Evolutionary conservation across 2,797 vertebrate species (phyloP).

Genomic region (Ispidina picta): DNA sequence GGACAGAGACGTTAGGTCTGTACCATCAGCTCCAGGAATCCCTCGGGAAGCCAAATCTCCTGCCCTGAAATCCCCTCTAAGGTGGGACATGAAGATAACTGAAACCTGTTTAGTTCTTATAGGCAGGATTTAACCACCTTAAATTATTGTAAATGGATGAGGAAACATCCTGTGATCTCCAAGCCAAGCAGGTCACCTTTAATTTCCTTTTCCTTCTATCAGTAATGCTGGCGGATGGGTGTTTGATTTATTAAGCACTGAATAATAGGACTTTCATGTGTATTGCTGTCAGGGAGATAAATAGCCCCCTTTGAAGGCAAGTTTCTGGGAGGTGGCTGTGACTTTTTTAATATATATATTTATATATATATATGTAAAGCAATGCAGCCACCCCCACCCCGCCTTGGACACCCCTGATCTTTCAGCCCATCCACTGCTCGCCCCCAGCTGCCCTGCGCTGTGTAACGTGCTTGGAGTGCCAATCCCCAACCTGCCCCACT

Average conservation of each 20-base stretch:
- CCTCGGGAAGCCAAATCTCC: not conserved
- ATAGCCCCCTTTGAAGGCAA: slow-evolving; percentile 21
- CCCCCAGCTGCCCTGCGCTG: not conserved
- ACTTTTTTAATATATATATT: not conserved
- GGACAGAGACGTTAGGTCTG: not conserved
- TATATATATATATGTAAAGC: not conserved
- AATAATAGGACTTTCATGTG: slow-evolving; percentile 22
- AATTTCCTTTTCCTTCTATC: slow-evolving; percentile 57
- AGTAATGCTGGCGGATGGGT: not conserved
- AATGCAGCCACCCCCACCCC: not conserved
- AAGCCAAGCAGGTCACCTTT: slow-evolving; percentile 22
- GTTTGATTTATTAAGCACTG: slow-evolving; percentile 52
- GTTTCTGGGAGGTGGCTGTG: not conserved
- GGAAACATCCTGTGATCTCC: slow-evolving; percentile 32
- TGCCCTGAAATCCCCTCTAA: not conserved
- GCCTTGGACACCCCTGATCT: not conserved
- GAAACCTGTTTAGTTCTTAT: not conserved
- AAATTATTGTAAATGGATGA: slow-evolving; percentile 16
- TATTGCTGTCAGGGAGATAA: slow-evolving; percentile 44
- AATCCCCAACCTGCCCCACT: not conserved
- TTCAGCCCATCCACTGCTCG: fast-evolving
- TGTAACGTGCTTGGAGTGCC: not conserved
- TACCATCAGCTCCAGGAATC: not conserved
- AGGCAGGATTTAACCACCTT: slow-evolving; percentile 21
- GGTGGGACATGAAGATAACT: not conserved